Base-by-base conservation (phyloP, 1,140 invertebrate genomes). In the Manduca sexta region DNA sequence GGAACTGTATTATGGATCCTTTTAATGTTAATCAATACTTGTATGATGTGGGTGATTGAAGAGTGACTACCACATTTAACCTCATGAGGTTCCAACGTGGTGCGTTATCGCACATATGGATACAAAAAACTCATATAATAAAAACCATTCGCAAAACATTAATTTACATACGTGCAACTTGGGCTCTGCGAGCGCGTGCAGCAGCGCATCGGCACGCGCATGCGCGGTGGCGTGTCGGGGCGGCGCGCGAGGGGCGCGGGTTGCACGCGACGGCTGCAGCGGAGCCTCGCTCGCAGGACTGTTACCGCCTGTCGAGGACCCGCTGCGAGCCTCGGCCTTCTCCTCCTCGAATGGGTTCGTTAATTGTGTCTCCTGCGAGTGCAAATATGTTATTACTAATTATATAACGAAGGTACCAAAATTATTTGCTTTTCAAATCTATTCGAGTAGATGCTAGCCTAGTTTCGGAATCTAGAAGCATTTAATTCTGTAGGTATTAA, bases 291-390 rank as follows among this genome's bases (percentile, higher is more conserved):
- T 92, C 0, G 93, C 94, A 0, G 94, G 93, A 16, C 93, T 94
- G 58, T 92, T 94, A 1, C 93, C 93, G 0, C 93, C 92, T 8
- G 93, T 95, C 0, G 94, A 95, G 35, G 93, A 93, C 2, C 94
- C 94, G 66, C 93, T 96, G 34, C 95, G 88, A 3, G 92, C 94
- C 73, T 97, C 95, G 1, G 94, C 95, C 75, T 98, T 98, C 71
- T 97, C 96, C 69, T 97, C 95, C 69, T 97, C 95, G 69, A 94
- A 97, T 0, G 95, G 95, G 88, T 97, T 96, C 10, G 93, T 91
- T 0, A 94, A 94, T 66, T 95, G 93, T 0, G 94, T 84, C 1
- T 91, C 84, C 88, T 90, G 63, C 7, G 61, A 48, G 37, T 45
- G 51, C 54, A 16, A 18, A 44, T 13, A 5, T 26, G 21, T 26